Conservation (phyloP, 1,140 invertebrate genomes). For the Ephestia elutella region DNA sequence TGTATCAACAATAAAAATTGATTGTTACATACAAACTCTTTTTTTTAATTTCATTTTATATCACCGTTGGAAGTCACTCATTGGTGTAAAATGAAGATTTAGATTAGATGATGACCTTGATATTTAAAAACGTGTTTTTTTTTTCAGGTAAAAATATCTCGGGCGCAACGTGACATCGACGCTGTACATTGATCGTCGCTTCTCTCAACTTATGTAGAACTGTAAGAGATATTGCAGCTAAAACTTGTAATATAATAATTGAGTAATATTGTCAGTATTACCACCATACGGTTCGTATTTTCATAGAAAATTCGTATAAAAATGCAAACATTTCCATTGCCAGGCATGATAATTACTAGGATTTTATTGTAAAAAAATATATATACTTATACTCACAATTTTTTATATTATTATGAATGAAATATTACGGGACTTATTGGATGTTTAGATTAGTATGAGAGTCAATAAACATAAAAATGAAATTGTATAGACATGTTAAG, state of each 20-base stretch:
- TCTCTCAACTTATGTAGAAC: neutral
- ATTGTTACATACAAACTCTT: no score
- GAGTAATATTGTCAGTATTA: neutral
- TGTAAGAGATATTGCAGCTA: neutral
- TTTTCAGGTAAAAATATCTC: constrained; percentile 87
- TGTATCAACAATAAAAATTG: no score
- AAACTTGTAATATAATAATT: neutral
- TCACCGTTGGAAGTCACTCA: no score
- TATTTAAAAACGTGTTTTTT: constrained; percentile 13
- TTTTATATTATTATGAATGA: neutral
- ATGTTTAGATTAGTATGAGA: no score
- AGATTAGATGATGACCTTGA: no score
- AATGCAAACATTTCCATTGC: neutral
- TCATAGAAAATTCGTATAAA: neutral
- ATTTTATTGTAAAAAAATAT: neutral
- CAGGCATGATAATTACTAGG: neutral
- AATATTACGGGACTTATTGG: no score
- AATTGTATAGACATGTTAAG: neutral
- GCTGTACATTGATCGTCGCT: constrained; percentile 69
- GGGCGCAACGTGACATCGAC: constrained; percentile 93
- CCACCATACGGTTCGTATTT: neutral
- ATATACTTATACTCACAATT: neutral
- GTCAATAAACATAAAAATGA: no score
- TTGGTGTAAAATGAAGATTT: no score
- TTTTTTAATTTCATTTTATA: no score